Evolutionary conservation across 2,113 vertebrate genomes (phyloP).

Genomic region (Rhagologus leucostigma): DNA sequence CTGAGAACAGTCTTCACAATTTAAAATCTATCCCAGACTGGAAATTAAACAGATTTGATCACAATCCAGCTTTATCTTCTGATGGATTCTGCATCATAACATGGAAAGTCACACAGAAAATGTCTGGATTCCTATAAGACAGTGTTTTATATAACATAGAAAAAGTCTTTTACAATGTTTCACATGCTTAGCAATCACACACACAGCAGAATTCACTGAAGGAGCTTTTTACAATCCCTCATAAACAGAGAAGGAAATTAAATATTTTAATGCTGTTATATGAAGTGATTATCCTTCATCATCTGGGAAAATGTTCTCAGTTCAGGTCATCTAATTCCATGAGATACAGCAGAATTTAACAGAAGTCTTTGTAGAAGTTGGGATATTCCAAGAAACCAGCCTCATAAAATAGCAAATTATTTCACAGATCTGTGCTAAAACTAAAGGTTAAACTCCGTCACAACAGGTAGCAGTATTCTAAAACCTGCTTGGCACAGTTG

Average conservation of each 20-base stretch:
- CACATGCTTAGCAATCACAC: background rate
- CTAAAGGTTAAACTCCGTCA: background rate
- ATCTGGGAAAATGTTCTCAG: background rate
- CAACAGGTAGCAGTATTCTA: background rate
- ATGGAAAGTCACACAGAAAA: background rate
- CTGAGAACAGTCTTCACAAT: background rate
- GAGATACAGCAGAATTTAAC: background rate
- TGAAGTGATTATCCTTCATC: background rate
- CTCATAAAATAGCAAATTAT: background rate
- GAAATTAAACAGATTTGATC: background rate
- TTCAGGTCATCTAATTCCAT: background rate
- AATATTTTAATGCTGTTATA: background rate
- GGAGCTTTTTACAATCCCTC: background rate
- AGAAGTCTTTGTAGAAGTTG: background rate
- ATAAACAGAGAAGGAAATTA: constrained; percentile 16
- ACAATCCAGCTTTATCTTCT: background rate
- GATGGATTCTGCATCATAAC: background rate
- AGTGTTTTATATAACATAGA: background rate
- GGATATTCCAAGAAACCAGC: background rate
- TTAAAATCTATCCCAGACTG: background rate
- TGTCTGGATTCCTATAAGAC: background rate
- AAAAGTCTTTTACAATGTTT: background rate
- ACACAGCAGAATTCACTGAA: background rate
- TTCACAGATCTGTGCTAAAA: background rate
- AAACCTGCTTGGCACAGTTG: background rate